A percentile compares a stretch with the other conserved stretches of the same genome.
These are phyloP conservation scores for Spatulosminthurus flaviceps DNA, from an alignment of 2,888 invertebrate species.

Conservation along the genomic window DNA sequence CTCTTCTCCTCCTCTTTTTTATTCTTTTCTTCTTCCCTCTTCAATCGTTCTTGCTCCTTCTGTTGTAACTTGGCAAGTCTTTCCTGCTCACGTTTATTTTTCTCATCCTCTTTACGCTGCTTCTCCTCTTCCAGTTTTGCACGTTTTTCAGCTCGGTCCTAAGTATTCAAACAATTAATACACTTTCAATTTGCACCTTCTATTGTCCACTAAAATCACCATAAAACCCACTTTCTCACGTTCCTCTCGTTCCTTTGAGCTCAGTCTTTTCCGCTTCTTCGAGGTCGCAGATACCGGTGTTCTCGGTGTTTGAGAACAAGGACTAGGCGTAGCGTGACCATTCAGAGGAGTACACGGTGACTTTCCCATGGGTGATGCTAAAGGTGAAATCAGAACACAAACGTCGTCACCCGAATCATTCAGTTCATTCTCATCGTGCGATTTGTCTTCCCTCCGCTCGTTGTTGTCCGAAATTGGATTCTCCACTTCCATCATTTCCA, in stretches of 20 bases:
- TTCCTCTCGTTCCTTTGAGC: constrained; percentile 52
- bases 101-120: constrained; percentile 44
- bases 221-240: constrained; percentile 53
- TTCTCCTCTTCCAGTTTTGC: constrained; percentile 57
- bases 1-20: constrained; percentile 49
- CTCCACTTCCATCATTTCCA: constrained; percentile 28
- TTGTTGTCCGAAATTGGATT: background rate
- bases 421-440: constrained; percentile 16
- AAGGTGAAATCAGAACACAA: constrained; percentile 41
- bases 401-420: constrained; percentile 27
- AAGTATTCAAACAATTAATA: too few relatives aligned
- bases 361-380: constrained; percentile 18
- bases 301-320: constrained; percentile 33
- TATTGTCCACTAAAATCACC: background rate
- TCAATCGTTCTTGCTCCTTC: constrained; percentile 34
- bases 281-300: constrained; percentile 49
- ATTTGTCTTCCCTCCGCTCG: background rate
- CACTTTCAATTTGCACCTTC: background rate
- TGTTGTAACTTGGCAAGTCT: constrained; percentile 35
- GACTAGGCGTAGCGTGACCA: background rate
- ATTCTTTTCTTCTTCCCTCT: constrained; percentile 47
- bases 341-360: constrained; percentile 35
- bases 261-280: constrained; percentile 59
- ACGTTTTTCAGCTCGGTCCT: constrained; percentile 59
- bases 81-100: constrained; percentile 36